These are phyloP conservation scores for Brachycybe producta DNA, from an alignment of 2,888 invertebrate species.

Conservation along the genomic window DNA sequence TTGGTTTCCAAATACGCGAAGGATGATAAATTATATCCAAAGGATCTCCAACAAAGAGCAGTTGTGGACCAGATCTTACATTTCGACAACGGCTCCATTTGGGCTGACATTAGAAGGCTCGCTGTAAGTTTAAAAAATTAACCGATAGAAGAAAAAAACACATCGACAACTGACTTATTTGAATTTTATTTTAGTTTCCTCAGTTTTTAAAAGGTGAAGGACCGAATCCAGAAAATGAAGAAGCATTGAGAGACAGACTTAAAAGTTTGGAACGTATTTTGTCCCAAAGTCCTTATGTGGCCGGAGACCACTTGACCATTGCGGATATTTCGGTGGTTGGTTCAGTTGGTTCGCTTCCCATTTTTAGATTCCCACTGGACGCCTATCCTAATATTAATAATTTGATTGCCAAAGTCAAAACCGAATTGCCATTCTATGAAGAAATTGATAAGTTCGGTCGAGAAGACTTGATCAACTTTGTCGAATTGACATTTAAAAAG, in stretches of 20 bases:
- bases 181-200: too few relatives aligned
- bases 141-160: too few relatives aligned
- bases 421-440: slow-evolving; percentile 1
- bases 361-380: neutral
- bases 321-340: slow-evolving; percentile 6
- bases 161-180: too few relatives aligned
- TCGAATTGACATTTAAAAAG: too few relatives aligned
- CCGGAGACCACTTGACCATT: slow-evolving; percentile 4
- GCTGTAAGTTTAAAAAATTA: too few relatives aligned
- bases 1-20: slow-evolving; percentile 6
- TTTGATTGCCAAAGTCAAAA: slow-evolving; percentile 1
- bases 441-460: neutral
- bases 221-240: too few relatives aligned
- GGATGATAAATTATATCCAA: slow-evolving; percentile 10
- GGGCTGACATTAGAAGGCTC: neutral
- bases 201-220: too few relatives aligned
- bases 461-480: neutral
- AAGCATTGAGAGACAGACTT: neutral
- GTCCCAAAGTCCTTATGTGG: neutral
- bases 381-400: neutral
- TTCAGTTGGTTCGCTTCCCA: neutral
- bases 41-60: slow-evolving; percentile 5
- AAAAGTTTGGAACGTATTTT: neutral
- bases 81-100: slow-evolving; percentile 2
- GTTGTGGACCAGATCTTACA: slow-evolving; percentile 7